Conservation (phyloP, 2,113 vertebrate genomes). For the Bubalus kerabau region DNA sequence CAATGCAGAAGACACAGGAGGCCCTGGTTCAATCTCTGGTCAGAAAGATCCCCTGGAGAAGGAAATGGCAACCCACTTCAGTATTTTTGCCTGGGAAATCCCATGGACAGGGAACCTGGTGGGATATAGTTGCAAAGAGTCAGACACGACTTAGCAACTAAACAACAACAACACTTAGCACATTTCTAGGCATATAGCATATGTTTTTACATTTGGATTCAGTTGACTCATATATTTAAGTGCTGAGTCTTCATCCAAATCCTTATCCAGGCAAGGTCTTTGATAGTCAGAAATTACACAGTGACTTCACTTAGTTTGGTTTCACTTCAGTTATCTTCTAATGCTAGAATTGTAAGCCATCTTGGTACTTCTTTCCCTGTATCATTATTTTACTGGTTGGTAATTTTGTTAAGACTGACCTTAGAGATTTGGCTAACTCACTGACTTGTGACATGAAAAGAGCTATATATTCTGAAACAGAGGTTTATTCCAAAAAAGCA, state of each 20-base stretch:
- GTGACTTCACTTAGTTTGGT: background rate
- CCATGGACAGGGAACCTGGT: background rate
- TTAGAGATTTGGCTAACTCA: background rate
- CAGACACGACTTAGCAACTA: background rate
- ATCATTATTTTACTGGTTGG: background rate
- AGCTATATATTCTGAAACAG: background rate
- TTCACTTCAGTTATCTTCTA: background rate
- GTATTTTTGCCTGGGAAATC: background rate
- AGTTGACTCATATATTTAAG: background rate
- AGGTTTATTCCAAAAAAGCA: background rate
- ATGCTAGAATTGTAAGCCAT: background rate
- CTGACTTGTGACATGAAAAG: background rate
- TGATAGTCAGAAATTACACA: background rate
- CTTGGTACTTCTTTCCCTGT: background rate
- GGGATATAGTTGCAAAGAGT: background rate
- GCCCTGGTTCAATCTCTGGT: background rate
- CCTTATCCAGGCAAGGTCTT: background rate
- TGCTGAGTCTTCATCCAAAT: background rate
- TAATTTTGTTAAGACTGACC: background rate
- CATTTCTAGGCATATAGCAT: background rate
- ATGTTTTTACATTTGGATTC: background rate
- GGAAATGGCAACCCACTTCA: background rate
- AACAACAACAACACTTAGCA: background rate
- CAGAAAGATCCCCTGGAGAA: background rate
- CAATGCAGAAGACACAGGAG: background rate